Base-by-base conservation (phyloP, 2,888 invertebrate species). In the Harmothoe impar region DNA sequence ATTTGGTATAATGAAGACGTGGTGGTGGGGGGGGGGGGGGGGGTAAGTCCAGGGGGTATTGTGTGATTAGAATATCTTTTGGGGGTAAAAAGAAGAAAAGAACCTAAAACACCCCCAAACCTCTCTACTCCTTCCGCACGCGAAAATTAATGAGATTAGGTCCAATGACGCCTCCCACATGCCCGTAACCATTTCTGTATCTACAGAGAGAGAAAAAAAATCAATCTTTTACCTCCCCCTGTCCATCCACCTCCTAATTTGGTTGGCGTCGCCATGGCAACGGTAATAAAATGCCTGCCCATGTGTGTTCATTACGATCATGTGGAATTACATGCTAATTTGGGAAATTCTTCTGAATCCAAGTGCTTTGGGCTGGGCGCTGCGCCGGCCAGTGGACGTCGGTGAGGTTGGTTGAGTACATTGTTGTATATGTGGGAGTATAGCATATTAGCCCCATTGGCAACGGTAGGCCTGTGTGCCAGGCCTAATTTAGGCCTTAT, bases 251-350 rank as follows among this genome's bases (percentile, higher is more conserved):
- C 81, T 81, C 81, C 81, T 81, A 81, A 81, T 81, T 81, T 35
- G 81, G 81, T 81, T 81, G 81, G 81, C 56, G 86, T 86, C 33
- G 86, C 86, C 86, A 86, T 86, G 86, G 86, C 52, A 56, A 86
- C 86, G 86, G 86, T 86, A 86, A 86, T 86, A 86, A 86, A 86
- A 86, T 86, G 86, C 56, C 86, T 56, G 31, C 54, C 56, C 86
- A 86, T 86, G 86, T 86, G 86, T 86, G 86, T 86, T 86, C 56
- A 86, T 86, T 86, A 86, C 86, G 31, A 86, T 86, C 86, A 86
- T 86, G 86, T 54, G 54, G 86, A 86, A 86, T 86, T 86, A 86
- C 86, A 86, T 86, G 86, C 86, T 86, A 86, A 86, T 86, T 86
- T 81, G 86, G 86, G 56, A 31, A 86, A 86, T 86, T 86, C 86